Evolutionary conservation across 2,797 vertebrate genomes (phyloP).

Genomic region (Phrynocephalus guinanensis): DNA sequence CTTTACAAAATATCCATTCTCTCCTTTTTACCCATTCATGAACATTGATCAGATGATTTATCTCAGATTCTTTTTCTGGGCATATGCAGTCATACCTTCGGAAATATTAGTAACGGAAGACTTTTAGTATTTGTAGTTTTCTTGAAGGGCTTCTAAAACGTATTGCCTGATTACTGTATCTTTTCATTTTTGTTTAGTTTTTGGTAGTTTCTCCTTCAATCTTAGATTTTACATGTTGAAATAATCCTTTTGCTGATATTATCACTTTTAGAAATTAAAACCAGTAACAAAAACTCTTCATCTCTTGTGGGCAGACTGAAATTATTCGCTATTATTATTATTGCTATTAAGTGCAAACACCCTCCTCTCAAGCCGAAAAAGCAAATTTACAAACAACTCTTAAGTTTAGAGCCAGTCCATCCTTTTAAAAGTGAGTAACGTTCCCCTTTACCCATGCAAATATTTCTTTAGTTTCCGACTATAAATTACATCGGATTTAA

Average conservation of each 20-base stretch:
- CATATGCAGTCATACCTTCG: neutral
- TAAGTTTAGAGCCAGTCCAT: neutral
- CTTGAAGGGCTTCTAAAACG: constrained; percentile 72
- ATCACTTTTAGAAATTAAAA: neutral
- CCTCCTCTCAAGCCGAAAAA: neutral
- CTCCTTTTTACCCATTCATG: neutral
- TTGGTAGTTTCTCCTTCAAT: neutral
- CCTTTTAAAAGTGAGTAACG: neutral
- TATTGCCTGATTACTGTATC: neutral
- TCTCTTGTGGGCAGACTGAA: neutral
- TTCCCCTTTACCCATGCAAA: no score
- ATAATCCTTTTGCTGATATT: neutral
- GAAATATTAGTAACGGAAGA: neutral
- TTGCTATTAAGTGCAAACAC: neutral
- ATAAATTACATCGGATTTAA: neutral
- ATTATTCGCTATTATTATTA: neutral
- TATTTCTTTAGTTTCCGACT: neutral
- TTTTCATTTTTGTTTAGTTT: neutral
- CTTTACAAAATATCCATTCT: neutral
- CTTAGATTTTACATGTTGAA: neutral
- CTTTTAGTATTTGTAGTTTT: neutral
- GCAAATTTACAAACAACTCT: neutral
- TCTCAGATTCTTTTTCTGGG: neutral
- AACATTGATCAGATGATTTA: neutral
- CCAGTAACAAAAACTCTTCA: neutral